Base-by-base conservation (phyloP, 2,797 vertebrate species). In the Oreonectes daqikongensis region DNA sequence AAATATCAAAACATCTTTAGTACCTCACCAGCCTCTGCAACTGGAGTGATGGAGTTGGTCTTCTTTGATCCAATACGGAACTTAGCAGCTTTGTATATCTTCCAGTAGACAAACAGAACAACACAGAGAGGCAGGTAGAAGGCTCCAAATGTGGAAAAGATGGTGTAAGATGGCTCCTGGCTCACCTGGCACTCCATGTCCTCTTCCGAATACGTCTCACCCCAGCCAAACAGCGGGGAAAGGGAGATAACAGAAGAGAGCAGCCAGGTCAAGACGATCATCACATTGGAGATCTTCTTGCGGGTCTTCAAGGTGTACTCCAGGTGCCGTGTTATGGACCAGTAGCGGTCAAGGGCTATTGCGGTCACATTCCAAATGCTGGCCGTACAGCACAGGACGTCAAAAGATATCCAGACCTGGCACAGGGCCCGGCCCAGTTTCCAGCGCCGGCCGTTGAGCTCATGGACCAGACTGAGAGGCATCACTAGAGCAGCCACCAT, bases 351-450 rank as follows among this genome's bases (percentile, higher is more conserved):
- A 2, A 99, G 89, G 0, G 97, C 98, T 0, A 98, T 98, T 86
- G 96, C 98, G 0, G 95, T 97, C 86, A 99, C 97, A 0, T 96
- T 99, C 98, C 98, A 99, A 92, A 99, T 99, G 90, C 98, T 99
- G 83, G 97, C 98, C 0, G 98, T 99, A 91, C 97, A 98, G 89
- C 97, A 99, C 64, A 99, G 92, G 65, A 99, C 98, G 0, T 99
- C 96, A 0, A 96, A 96, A 7, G 95, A 95, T 84, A 99, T 92
- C 98, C 98, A 99, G 44, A 96, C 90, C 85, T 98, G 96, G 89
- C 97, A 99, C 0, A 99, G 93, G 0, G 91, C 90, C 0, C 93
- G 89, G 18, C 97, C 98, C 85, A 98, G 90, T 30, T 91, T 93
- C 98, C 98, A 99, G 61, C 91, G 92, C 69, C 94, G 87, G 46